Evolutionary conservation across 2,797 vertebrate species (phyloP), one percentile per base, ranked within the genome.

Genomic region (Enteromius unitaeniatus): DNA sequence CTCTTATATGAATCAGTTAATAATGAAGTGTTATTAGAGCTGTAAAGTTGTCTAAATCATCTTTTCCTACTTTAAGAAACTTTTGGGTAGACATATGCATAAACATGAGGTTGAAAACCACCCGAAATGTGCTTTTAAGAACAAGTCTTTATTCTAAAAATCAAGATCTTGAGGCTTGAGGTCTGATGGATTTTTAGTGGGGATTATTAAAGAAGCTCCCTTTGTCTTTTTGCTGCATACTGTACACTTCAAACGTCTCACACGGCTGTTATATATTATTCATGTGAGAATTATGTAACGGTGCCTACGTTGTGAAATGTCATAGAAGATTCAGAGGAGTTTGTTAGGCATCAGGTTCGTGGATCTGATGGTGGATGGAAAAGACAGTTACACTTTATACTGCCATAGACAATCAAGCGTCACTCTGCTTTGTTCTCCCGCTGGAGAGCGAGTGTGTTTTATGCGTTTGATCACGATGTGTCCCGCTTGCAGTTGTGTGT

Each of bases 281-380:
- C 87, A 88, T 84, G 69, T 65, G 67, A 55, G 74, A 62, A 88
- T 88, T 86, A 85, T 64, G 84, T 86, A 84, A 88, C 23, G 9
- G 31, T 42, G 23, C 55, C 73, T 45, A 31, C 65, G 53, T 58
- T 75, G 74, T 49, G 60, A 81, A 86, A 55, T 75, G 81, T 75
- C 78, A 81, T 81, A 13, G 64, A 84, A 60, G 55, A 47, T 84
- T 72, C 58, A 34, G 70, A 72, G 47, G 58, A 69, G 60, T 53
- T 84, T 75, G 80, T 51, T 67, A 70, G n/a, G 81, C 23, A 8
- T 78, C 47, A 62, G 47, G 58, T 86, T 76, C 65, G 28, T 73
- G 49, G 64, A 73, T 86, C 23, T 47, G 60, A 68, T 76, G 15
- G 15, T 34, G 74, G 84, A 69, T 78, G 81, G 78, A 88, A 84